A percentile compares a stretch with the other conserved stretches of the same genome.
These are phyloP conservation scores for Pangasius djambal DNA, from an alignment of 2,797 vertebrate genomes.

Conservation along the genomic window DNA sequence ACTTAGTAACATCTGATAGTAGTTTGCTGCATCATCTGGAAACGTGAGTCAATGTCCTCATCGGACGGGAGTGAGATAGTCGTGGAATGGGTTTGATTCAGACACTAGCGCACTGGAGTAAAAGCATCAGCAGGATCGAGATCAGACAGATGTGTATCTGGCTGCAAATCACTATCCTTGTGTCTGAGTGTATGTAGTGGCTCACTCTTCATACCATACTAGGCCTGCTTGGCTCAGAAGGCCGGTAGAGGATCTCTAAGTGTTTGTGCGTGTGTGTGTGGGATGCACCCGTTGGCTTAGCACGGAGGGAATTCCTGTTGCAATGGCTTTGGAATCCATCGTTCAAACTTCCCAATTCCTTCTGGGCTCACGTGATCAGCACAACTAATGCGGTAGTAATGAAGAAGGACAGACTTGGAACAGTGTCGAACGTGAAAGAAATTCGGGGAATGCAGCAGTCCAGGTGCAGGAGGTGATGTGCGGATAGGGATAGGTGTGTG, in stretches of 20 bases:
- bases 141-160: slow-evolving; percentile 44
- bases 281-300: slow-evolving; percentile 29
- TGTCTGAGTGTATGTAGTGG: slow-evolving; percentile 34
- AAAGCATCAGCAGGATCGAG: slow-evolving; percentile 26
- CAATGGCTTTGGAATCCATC: slow-evolving; percentile 39
- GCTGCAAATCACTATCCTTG: slow-evolving; percentile 38
- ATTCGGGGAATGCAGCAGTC: slow-evolving; percentile 34
- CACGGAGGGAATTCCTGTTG: slow-evolving; percentile 53
- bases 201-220: slow-evolving; percentile 54
- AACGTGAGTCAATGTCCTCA: slow-evolving; percentile 31
- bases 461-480: slow-evolving; percentile 40
- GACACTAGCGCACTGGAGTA: background rate
- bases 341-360: slow-evolving; percentile 43
- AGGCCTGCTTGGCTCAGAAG: slow-evolving; percentile 43
- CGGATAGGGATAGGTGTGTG: slow-evolving; percentile 15
- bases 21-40: slow-evolving; percentile 32
- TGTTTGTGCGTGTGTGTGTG: slow-evolving; percentile 32
- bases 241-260: slow-evolving; percentile 27
- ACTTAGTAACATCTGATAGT: slow-evolving; percentile 43
- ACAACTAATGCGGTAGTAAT: slow-evolving; percentile 1
- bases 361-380: slow-evolving; percentile 4
- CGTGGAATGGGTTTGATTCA: slow-evolving; percentile 42
- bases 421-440: slow-evolving; percentile 18
- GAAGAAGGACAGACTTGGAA: slow-evolving; percentile 34
- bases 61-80: slow-evolving; percentile 27